A percentile compares a stretch with the other conserved stretches of the same genome.
Evolutionary conservation across 1,140 invertebrate genomes (phyloP).

Genomic region (Dysdera silvatica): DNA sequence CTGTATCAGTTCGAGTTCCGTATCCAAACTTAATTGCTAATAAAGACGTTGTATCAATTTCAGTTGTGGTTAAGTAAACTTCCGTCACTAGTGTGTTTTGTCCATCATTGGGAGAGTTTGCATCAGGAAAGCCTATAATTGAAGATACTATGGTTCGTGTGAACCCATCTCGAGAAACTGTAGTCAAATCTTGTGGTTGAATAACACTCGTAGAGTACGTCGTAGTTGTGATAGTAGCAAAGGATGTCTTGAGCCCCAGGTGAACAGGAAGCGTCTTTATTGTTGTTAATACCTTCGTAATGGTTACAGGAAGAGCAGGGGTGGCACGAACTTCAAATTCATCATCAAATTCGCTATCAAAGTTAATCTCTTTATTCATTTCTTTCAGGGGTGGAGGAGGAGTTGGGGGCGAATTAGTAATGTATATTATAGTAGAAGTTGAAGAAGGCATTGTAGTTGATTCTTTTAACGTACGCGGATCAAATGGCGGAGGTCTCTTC

Average conservation of each 20-base stretch:
- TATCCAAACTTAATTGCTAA: constrained; percentile 36
- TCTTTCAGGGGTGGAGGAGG: neutral
- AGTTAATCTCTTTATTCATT: neutral
- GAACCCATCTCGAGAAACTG: constrained; percentile 20
- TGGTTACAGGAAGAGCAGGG: constrained; percentile 23
- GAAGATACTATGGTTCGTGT: constrained; percentile 31
- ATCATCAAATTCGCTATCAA: neutral
- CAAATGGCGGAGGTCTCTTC: constrained; percentile 21
- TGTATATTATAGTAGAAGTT: neutral
- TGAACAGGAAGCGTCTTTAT: constrained; percentile 36
- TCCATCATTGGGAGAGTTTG: constrained; percentile 18
- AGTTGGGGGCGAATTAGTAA: neutral
- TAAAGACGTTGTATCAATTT: constrained; percentile 32
- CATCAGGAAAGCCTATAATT: constrained; percentile 14
- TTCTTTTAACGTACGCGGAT: constrained; percentile 23
- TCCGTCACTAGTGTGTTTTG: constrained; percentile 33
- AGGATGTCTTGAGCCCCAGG: constrained; percentile 35
- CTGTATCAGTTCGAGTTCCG: constrained; percentile 35
- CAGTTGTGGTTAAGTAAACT: constrained; percentile 32
- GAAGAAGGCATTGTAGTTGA: neutral
- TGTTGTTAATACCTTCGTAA: constrained; percentile 35
- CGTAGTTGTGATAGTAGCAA: constrained; percentile 37
- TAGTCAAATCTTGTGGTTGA: constrained; percentile 28
- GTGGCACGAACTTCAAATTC: neutral
- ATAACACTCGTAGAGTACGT: constrained; percentile 32